Evolutionary conservation across 1,140 invertebrate genomes (phyloP), one percentile per base, ranked within the genome.

Genomic region (Ladona fulva): DNA sequence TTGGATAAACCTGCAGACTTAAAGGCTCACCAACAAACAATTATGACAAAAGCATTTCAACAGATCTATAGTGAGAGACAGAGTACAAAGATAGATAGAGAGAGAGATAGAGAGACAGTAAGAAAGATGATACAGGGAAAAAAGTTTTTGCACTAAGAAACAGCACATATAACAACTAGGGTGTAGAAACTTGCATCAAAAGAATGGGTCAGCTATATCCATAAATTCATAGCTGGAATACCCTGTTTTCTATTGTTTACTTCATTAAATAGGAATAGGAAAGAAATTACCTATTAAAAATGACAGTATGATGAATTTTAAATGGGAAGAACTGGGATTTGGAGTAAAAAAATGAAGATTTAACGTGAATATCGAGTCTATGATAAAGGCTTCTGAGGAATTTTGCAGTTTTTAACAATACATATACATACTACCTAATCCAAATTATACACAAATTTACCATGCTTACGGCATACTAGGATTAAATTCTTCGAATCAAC

Each of bases 371-470:
- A 66, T 66, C n/a, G 5, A 66, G 52, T 66, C 52, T 66, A 66
- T 66, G 52, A 66, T 66, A 66, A 66, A 66, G 52, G 52, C 52
- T 19, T 66, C 14, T 22, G 52, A 66, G 52, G 52, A 66, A 66
- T 66, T 66, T 66, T 66, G 52, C 52, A 66, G n/a, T 66, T 66
- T 66, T 66, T 66, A 66, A 66, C n/a, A 19, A 66, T 66, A 66
- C 52, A 66, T 3, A 66, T 66, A 66, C 52, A 6, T 19, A 66
- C 52, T 66, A 66, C 52, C 52, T 66, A 66, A 66, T 66, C 52
- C 14, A 66, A 66, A 66, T 66, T 66, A 66, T 66, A 66, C 52
- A 66, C 29, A 37, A 37, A 66, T 16, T 66, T 66, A 66, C 52
- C 52, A 66, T 66, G 52, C 52, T 66, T 16, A 66, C 14, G 52